phyloP scores from a whole-genome alignment of 1,140 invertebrate species.

The Ceratosolen solmsi region DNA sequence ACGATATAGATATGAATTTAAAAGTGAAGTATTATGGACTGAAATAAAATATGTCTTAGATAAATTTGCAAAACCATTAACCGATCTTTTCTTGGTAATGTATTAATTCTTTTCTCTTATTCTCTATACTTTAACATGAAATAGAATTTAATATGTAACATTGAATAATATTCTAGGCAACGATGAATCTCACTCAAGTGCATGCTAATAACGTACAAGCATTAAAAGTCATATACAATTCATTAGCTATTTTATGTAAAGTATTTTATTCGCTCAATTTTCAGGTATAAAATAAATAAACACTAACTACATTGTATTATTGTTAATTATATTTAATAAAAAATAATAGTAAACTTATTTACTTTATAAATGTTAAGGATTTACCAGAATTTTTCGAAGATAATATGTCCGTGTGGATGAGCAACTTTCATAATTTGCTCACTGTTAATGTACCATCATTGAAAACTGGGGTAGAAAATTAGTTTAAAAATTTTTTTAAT shows the following conservation, averaged over 20 bases:
- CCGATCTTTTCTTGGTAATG: conserved; percentile 89
- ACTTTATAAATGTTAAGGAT: conserved; percentile 76
- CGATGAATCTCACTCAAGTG: conserved; percentile 85
- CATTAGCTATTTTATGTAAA: conserved; percentile 92
- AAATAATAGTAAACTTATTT: conserved; percentile 6
- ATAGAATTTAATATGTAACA: conserved; percentile 52
- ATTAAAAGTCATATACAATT: conserved; percentile 91
- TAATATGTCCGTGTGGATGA: conserved; percentile 96
- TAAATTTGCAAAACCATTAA: conserved; percentile 93
- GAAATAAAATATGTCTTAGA: conserved; percentile 98
- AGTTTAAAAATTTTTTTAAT: conserved; percentile 32
- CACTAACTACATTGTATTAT: background rate
- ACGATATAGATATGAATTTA: conserved; percentile 95
- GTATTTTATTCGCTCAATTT: conserved; percentile 97
- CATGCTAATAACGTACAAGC: conserved; percentile 87
- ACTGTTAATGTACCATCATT: conserved; percentile 84
- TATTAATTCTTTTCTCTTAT: conserved; percentile 43
- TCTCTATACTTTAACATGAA: background rate
- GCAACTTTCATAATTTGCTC: conserved; percentile 87
- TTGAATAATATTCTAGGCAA: conserved; percentile 78
- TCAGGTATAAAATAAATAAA: conserved; percentile 76
- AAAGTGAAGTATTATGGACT: conserved; percentile 93
- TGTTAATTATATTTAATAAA: background rate
- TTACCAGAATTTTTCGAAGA: conserved; percentile 99
- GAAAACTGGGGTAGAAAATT: conserved; percentile 75